Conservation (phyloP, 2,113 vertebrate genomes). For the Nothocercus julius region DNA sequence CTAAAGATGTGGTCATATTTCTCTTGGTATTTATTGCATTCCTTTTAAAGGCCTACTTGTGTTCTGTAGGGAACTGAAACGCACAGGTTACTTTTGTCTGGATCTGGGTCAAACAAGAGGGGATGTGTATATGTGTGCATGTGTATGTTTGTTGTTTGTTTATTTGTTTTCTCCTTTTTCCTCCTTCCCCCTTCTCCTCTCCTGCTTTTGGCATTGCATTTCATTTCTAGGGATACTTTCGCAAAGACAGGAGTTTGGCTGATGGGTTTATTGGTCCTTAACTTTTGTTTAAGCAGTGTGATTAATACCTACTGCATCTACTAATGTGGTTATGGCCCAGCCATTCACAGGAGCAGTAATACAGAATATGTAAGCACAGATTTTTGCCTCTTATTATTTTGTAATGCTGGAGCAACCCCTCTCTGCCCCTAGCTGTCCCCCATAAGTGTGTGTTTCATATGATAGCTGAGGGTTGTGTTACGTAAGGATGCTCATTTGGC, state of each 20-base stretch:
- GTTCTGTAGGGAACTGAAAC: background rate
- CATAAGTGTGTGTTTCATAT: background rate
- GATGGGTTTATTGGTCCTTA: background rate
- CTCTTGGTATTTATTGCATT: background rate
- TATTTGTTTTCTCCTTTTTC: too few relatives aligned
- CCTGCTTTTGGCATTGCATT: background rate
- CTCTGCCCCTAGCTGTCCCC: background rate
- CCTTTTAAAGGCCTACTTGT: background rate
- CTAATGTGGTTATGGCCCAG: background rate
- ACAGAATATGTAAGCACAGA: background rate
- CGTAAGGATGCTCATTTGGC: background rate
- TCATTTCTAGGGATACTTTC: background rate
- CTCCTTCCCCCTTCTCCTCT: background rate
- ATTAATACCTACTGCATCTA: background rate
- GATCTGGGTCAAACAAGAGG: background rate
- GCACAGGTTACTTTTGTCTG: background rate
- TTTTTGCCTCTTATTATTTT: background rate
- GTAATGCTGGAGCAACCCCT: background rate
- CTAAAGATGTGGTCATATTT: background rate
- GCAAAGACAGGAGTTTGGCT: background rate
- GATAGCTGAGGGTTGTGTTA: too few relatives aligned
- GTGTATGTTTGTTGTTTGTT: background rate
- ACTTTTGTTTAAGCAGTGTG: background rate
- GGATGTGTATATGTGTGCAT: too few relatives aligned
- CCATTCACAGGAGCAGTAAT: background rate